Percentiles rank a stretch among this genome's conserved stretches.
phyloP scores from a whole-genome alignment of 1,140 invertebrate genomes.

The Aricia agestis region DNA sequence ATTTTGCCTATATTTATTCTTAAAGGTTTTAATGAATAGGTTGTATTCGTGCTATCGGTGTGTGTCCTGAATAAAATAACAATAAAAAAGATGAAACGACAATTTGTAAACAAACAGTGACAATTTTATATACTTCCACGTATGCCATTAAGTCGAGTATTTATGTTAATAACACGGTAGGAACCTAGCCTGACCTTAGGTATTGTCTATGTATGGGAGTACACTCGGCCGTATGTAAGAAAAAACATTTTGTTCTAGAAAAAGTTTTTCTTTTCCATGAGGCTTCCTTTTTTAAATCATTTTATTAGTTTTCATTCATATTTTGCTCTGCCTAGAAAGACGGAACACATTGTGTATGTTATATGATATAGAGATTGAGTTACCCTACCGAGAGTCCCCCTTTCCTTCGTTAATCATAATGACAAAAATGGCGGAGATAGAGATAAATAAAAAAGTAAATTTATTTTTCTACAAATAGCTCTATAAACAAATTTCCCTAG shows the following conservation, averaged over 20 bases:
- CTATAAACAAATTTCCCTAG: too few relatives aligned
- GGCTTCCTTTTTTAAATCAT: too few relatives aligned
- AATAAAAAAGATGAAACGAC: slow-evolving; percentile 1
- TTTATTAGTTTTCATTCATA: too few relatives aligned
- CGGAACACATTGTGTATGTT: too few relatives aligned
- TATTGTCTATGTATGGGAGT: background rate
- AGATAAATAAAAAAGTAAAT: too few relatives aligned
- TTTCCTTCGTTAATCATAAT: too few relatives aligned
- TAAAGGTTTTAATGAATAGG: background rate
- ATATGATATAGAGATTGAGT: too few relatives aligned
- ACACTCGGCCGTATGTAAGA: background rate
- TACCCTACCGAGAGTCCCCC: too few relatives aligned
- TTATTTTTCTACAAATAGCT: too few relatives aligned
- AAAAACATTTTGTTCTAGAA: background rate
- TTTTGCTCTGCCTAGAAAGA: too few relatives aligned
- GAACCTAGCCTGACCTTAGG: slow-evolving; percentile 6
- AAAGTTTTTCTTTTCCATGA: too few relatives aligned
- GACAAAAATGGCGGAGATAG: too few relatives aligned
- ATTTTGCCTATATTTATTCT: background rate
- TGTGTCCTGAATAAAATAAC: slow-evolving; percentile 3
- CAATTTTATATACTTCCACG: slow-evolving; percentile 4
- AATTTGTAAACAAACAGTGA: background rate
- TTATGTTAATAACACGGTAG: slow-evolving; percentile 8
- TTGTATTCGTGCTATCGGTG: background rate
- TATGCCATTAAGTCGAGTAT: slow-evolving; percentile 3